Conservation (phyloP, 2,113 vertebrate species). For the Sardina pilchardus region DNA sequence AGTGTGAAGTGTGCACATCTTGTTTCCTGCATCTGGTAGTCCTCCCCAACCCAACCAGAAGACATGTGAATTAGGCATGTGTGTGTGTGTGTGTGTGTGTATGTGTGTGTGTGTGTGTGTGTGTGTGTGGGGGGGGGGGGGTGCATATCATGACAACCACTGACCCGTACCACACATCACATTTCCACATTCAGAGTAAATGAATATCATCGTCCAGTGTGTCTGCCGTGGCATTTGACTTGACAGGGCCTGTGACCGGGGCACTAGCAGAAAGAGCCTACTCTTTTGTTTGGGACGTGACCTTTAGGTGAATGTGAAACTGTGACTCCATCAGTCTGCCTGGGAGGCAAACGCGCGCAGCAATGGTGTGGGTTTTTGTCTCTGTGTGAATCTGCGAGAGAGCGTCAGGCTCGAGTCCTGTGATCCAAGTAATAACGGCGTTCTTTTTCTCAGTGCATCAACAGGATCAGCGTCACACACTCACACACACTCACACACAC, state of each 20-base stretch:
- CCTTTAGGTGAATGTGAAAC: constrained; percentile 22
- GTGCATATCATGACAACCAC: neutral
- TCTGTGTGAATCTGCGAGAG: neutral
- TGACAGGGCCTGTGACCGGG: constrained; percentile 19
- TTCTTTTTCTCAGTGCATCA: neutral
- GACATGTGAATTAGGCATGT: neutral
- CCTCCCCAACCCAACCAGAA: neutral
- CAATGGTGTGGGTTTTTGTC: neutral
- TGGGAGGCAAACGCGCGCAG: neutral
- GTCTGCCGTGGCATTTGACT: constrained; percentile 33
- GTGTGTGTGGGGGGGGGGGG: no score
- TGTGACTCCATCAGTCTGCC: neutral
- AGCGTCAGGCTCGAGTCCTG: neutral
- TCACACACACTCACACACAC: neutral
- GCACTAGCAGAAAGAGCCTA: neutral
- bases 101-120: no score
- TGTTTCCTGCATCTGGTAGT: neutral
- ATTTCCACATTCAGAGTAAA: neutral
- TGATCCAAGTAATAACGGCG: neutral
- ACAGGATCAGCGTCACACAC: neutral
- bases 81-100: no score
- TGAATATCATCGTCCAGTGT: constrained; percentile 29
- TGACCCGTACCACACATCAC: neutral
- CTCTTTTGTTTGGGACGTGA: constrained; percentile 28
- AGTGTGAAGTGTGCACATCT: constrained; percentile 1